Evolutionary conservation across 2,888 invertebrate species (phyloP).

Genomic region (Epirrita christyi): DNA sequence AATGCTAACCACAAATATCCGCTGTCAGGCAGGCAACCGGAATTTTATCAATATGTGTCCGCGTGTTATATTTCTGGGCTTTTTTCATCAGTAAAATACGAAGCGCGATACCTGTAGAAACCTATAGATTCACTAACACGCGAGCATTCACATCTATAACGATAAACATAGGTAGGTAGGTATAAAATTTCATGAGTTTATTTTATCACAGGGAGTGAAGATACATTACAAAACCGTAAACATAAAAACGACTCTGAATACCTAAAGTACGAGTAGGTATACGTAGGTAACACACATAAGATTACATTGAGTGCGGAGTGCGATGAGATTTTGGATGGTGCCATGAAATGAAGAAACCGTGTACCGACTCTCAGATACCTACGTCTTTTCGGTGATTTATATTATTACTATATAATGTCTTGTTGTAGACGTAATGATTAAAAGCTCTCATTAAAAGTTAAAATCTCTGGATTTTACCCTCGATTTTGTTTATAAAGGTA

Average conservation of each 20-base stretch:
- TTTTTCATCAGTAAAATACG: slow-evolving; percentile 20
- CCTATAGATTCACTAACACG: slow-evolving; percentile 15
- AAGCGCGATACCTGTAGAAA: slow-evolving; percentile 4
- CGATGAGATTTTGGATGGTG: slow-evolving; percentile 64
- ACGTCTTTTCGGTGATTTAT: slow-evolving; percentile 54
- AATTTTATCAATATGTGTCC: slow-evolving; percentile 21
- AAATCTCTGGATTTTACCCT: slow-evolving; percentile 43
- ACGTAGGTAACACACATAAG: slow-evolving; percentile 18
- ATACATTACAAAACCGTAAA: slow-evolving; percentile 65
- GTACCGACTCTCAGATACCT: slow-evolving; percentile 58
- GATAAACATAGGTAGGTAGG: slow-evolving; percentile 24
- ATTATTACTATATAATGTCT: slow-evolving; percentile 57
- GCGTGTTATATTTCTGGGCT: slow-evolving; percentile 11
- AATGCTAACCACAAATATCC: slow-evolving; percentile 18
- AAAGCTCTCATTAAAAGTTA: slow-evolving; percentile 59
- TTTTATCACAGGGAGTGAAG: slow-evolving; percentile 34
- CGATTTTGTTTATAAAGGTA: slow-evolving; percentile 54
- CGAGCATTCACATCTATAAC: slow-evolving; percentile 20
- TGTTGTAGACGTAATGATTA: slow-evolving; percentile 42
- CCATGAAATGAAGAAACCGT: slow-evolving; percentile 61
- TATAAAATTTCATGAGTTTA: slow-evolving; percentile 43
- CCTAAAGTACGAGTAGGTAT: slow-evolving; percentile 9
- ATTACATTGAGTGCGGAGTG: slow-evolving; percentile 33
- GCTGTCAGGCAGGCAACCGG: slow-evolving; percentile 8
- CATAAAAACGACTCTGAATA: slow-evolving; percentile 56